Conservation (phyloP, 2,113 vertebrate genomes). For the Percina caprodes region DNA sequence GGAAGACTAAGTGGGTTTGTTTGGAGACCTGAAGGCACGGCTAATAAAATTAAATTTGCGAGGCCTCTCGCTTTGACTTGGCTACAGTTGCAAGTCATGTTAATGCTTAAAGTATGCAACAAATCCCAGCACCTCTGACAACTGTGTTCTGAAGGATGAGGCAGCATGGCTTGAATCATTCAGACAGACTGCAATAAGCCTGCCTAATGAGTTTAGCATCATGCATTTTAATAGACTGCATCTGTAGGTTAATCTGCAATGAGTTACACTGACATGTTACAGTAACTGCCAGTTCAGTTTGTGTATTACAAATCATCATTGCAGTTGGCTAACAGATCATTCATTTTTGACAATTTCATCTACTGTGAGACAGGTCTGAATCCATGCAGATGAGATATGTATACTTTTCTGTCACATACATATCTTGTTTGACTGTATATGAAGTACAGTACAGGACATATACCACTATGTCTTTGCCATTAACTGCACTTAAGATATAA, state of each 20-base stretch:
- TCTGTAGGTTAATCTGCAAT: conserved; percentile 46
- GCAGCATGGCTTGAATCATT: conserved; percentile 32
- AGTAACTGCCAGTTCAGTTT: conserved; percentile 48
- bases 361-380: not conserved
- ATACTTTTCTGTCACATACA: not conserved
- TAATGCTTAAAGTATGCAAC: conserved; percentile 42
- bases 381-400: not conserved
- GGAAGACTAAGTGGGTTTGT: conserved; percentile 59
- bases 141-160: conserved; percentile 34
- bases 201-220: conserved; percentile 61
- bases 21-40: conserved; percentile 57
- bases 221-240: conserved; percentile 53
- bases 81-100: conserved; percentile 41
- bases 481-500: not conserved
- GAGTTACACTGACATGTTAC: conserved; percentile 34
- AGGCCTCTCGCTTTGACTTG: conserved; percentile 48
- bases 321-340: conserved; percentile 44
- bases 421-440: not conserved
- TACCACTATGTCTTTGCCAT: not conserved
- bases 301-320: conserved; percentile 51
- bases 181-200: conserved; percentile 51
- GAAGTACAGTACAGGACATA: not conserved
- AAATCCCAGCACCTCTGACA: conserved; percentile 52
- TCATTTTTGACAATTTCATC: conserved; percentile 4
- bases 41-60: conserved; percentile 54